phyloP scores from a whole-genome alignment of 2,888 invertebrate species.

The Ellobium chinense region DNA sequence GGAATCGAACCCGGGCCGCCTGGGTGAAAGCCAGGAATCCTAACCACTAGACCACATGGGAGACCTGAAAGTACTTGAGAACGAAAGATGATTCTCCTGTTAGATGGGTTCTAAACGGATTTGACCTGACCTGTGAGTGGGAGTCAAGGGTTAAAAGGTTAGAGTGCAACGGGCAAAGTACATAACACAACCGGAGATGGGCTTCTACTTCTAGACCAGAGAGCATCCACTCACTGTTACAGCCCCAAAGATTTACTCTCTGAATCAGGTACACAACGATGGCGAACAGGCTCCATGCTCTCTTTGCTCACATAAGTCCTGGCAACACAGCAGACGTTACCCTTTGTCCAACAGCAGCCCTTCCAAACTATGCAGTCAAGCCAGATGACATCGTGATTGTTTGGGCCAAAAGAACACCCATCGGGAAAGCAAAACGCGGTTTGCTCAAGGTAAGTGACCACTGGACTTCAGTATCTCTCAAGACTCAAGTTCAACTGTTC shows the following conservation, averaged over 20 bases:
- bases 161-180: constrained; percentile 26
- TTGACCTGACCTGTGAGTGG: no score
- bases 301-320: constrained; percentile 53
- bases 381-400: constrained; percentile 78
- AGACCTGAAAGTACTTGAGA: neutral
- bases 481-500: no score
- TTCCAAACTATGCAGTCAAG: constrained; percentile 47
- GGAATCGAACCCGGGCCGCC: constrained; percentile 50
- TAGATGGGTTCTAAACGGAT: no score
- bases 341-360: constrained; percentile 45
- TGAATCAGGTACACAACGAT: constrained; percentile 19
- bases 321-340: constrained; percentile 24
- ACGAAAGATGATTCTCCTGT: no score
- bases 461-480: no score
- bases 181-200: neutral
- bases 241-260: no score
- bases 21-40: constrained; percentile 50
- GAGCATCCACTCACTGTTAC: neutral
- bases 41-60: constrained; percentile 50
- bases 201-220: neutral
- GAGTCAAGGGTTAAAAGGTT: neutral
- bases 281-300: constrained; percentile 57
- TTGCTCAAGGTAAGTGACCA: constrained; percentile 65
- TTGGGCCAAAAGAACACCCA: constrained; percentile 73
- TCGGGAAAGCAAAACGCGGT: constrained; percentile 73